phyloP scores from a whole-genome alignment of 2,113 vertebrate genomes.

The Centropus bengalensis region DNA sequence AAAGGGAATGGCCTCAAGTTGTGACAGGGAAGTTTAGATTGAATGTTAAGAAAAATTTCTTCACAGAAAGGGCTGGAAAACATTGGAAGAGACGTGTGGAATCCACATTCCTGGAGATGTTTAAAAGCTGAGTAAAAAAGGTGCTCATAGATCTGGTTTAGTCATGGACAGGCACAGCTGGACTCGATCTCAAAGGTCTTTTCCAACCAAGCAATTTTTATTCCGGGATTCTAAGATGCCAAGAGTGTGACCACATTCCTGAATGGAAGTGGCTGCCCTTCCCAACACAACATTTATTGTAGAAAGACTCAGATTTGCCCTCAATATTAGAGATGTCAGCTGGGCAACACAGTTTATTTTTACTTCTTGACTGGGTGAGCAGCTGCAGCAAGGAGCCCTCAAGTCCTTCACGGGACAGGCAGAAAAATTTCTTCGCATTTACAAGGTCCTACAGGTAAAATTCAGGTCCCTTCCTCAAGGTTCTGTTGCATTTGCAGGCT shows the following conservation, averaged over 20 bases:
- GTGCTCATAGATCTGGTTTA: too few relatives aligned
- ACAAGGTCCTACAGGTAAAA: background rate
- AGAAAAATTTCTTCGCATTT: background rate
- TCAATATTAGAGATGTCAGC: too few relatives aligned
- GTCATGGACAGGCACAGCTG: too few relatives aligned
- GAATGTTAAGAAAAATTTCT: too few relatives aligned
- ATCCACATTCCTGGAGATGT: too few relatives aligned
- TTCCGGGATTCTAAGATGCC: background rate
- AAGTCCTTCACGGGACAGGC: background rate
- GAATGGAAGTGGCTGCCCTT: background rate
- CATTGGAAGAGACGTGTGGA: too few relatives aligned
- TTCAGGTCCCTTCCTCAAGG: background rate
- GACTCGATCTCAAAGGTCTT: too few relatives aligned
- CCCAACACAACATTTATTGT: accelerated
- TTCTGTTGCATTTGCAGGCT: background rate
- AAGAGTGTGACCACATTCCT: background rate
- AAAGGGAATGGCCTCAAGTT: too few relatives aligned
- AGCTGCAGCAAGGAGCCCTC: background rate
- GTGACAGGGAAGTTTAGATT: too few relatives aligned
- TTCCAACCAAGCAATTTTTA: too few relatives aligned
- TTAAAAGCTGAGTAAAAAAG: too few relatives aligned
- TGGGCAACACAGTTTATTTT: background rate
- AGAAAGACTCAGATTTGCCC: background rate
- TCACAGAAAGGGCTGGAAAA: too few relatives aligned
- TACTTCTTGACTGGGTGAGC: background rate